phyloP scores from a whole-genome alignment of 1,140 invertebrate species.

The Tetramorium parvispinum region DNA sequence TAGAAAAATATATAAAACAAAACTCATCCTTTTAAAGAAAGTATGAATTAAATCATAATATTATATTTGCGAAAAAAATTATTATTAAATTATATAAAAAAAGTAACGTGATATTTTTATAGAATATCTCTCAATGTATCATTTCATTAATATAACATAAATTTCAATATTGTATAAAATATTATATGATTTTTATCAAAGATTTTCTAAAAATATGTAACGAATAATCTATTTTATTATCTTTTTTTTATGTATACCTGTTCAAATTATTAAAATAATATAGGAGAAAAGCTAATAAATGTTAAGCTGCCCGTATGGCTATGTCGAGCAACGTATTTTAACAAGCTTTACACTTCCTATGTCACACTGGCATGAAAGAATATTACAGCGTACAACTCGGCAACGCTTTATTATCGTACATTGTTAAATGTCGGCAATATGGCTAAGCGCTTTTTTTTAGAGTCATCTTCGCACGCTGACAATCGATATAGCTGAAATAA shows the following conservation, averaged over 20 bases:
- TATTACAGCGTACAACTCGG: background rate
- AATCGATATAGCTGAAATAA: conserved; percentile 55
- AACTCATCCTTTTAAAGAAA: background rate
- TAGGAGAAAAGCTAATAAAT: background rate
- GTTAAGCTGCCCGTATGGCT: background rate
- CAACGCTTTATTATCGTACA: conserved; percentile 32
- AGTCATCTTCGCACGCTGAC: conserved; percentile 20
- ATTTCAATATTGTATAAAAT: background rate
- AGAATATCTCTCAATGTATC: background rate
- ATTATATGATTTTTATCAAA: background rate
- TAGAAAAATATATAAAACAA: background rate
- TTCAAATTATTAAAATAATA: conserved; percentile 4
- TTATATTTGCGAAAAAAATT: background rate
- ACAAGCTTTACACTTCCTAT: background rate
- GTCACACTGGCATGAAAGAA: background rate
- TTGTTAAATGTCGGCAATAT: conserved; percentile 23
- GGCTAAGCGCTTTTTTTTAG: background rate
- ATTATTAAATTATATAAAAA: background rate
- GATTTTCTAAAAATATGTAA: background rate
- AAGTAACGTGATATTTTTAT: background rate
- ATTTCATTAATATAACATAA: no score
- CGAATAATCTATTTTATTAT: background rate
- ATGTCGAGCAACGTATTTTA: background rate
- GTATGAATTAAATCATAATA: background rate
- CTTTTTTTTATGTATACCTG: background rate